Evolutionary conservation across 30 jellyfish, hydroid and myxozoan species (phyloP).

Genomic region (Rhopilema esculentum): DNA sequence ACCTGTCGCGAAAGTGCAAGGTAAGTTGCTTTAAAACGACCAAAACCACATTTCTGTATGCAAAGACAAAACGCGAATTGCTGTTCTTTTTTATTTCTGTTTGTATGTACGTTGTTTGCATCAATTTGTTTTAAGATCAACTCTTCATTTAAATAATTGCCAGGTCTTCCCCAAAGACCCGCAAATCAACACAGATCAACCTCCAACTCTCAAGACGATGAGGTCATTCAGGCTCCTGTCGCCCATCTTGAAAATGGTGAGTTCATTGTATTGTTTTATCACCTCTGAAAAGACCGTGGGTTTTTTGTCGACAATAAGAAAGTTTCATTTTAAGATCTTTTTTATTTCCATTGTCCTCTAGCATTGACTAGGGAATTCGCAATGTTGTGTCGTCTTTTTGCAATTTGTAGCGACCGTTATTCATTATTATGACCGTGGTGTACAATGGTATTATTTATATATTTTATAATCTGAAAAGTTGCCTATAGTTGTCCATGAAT

Average conservation of each 20-base stretch:
- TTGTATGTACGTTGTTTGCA: neutral
- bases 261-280: neutral
- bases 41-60: too few relatives aligned
- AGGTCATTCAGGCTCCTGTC: neutral
- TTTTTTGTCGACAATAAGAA: neutral
- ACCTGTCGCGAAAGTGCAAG: constrained; percentile 43
- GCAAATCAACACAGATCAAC: neutral
- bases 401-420: too few relatives aligned
- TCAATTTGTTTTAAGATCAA: neutral
- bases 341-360: too few relatives aligned
- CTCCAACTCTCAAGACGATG: neutral
- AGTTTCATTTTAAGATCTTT: neutral
- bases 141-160: too few relatives aligned
- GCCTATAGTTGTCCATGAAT: too few relatives aligned
- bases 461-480: too few relatives aligned
- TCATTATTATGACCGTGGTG: too few relatives aligned
- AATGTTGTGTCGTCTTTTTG: too few relatives aligned
- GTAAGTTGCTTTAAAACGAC: neutral
- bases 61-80: too few relatives aligned
- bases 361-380: too few relatives aligned
- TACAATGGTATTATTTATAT: too few relatives aligned
- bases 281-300: neutral
- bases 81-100: too few relatives aligned
- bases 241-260: neutral
- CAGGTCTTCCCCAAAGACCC: neutral